Evolutionary conservation across 2,113 vertebrate genomes (phyloP).

Genomic region (Ceyx melanurus): DNA sequence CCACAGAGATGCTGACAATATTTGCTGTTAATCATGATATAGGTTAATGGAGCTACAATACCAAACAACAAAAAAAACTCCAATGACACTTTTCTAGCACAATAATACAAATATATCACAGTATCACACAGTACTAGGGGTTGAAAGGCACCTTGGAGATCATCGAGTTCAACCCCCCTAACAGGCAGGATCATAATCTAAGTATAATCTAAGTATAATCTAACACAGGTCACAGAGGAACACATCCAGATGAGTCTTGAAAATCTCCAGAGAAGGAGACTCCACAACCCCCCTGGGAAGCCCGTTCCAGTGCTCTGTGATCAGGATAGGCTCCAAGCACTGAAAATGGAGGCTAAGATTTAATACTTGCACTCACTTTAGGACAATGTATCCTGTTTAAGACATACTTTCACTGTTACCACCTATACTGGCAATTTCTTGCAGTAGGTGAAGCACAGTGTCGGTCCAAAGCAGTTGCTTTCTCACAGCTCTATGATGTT

Average conservation of each 20-base stretch:
- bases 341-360: neutral
- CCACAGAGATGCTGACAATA: neutral
- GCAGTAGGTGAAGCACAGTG: neutral
- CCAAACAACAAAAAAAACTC: neutral
- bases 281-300: no score
- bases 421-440: neutral
- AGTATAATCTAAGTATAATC: no score
- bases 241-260: no score
- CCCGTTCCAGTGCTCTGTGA: no score
- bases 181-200: no score
- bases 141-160: no score
- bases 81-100: neutral
- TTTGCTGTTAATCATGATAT: neutral
- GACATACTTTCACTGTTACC: neutral
- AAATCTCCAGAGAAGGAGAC: no score
- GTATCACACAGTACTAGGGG: no score
- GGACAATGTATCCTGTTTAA: neutral
- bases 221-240: no score
- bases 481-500: neutral
- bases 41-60: neutral
- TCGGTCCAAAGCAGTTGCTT: neutral
- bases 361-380: neutral
- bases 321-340: neutral
- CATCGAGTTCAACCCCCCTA: no score
- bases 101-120: neutral